These are phyloP conservation scores for Eupeodes luniger DNA, from an alignment of 2,888 invertebrate species.

Conservation along the genomic window DNA sequence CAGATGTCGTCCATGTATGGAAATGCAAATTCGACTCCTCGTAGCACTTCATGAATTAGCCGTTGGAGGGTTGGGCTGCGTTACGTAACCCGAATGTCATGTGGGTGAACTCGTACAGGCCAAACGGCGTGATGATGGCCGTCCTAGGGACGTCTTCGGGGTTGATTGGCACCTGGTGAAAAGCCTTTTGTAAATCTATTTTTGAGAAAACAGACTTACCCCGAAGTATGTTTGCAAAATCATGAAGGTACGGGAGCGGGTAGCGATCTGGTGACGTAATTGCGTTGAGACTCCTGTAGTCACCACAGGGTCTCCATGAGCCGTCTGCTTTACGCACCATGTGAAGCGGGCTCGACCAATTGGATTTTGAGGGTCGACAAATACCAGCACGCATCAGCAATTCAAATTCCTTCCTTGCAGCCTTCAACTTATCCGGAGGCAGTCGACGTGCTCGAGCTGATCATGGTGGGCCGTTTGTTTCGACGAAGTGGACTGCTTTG, in stretches of 20 bases:
- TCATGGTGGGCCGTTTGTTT: not conserved
- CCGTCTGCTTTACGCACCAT: constrained; percentile 19
- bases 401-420: not conserved
- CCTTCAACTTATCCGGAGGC: not conserved
- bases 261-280: not conserved
- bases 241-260: constrained; percentile 6
- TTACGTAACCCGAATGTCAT: constrained; percentile 10
- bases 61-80: constrained; percentile 47
- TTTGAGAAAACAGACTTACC: constrained; percentile 8
- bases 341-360: constrained; percentile 5
- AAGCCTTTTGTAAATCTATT: not conserved
- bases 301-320: not conserved
- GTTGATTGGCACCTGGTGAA: constrained; percentile 14
- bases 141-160: constrained; percentile 20
- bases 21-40: constrained; percentile 7
- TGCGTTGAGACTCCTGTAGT: constrained; percentile 7
- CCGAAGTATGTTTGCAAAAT: constrained; percentile 13
- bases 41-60: constrained; percentile 13
- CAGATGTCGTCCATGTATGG: constrained; percentile 38
- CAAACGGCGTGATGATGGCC: constrained; percentile 40
- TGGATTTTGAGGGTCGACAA: constrained; percentile 2
- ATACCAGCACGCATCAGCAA: not conserved
- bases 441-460: not conserved
- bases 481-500: not conserved
- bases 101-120: constrained; percentile 22